Evolutionary conservation across 2,888 invertebrate genomes (phyloP).

Genomic region (Eupithecia subumbrata): DNA sequence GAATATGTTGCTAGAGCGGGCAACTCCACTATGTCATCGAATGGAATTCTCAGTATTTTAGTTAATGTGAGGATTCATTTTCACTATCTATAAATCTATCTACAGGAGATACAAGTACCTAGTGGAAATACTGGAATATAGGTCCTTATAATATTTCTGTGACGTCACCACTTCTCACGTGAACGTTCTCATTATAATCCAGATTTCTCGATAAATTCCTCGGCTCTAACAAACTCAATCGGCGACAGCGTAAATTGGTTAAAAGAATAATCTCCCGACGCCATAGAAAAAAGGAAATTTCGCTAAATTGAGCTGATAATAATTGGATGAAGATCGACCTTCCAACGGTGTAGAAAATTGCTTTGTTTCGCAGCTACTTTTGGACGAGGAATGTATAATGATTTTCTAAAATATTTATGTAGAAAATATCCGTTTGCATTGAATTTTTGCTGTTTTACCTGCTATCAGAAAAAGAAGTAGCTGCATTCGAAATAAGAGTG

Average conservation of each 20-base stretch:
- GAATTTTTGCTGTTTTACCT: not conserved
- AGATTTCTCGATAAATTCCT: conserved; percentile 13
- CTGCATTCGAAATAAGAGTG: not conserved
- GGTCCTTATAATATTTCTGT: not conserved
- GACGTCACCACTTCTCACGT: not conserved
- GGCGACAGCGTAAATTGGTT: conserved; percentile 40
- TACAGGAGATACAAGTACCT: no score
- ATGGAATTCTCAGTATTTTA: no score
- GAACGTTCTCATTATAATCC: not conserved
- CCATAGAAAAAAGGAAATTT: conserved; percentile 35
- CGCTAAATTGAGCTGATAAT: conserved; percentile 42
- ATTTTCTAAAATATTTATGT: conserved; percentile 12
- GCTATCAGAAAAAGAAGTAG: no score
- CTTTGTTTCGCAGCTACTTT: conserved; percentile 21
- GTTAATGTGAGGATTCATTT: no score
- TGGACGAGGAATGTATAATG: conserved; percentile 2
- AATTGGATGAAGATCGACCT: conserved; percentile 36
- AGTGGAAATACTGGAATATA: no score
- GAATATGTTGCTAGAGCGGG: no score
- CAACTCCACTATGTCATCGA: no score
- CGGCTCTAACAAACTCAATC: conserved; percentile 32
- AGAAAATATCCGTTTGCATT: not conserved
- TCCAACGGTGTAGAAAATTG: conserved; percentile 18
- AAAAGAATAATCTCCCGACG: conserved; percentile 40
- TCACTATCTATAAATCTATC: no score